Percentiles rank a stretch among this genome's conserved stretches.
Conservation (phyloP, 2,888 invertebrate species). For the Leptura quadrifasciata region DNA sequence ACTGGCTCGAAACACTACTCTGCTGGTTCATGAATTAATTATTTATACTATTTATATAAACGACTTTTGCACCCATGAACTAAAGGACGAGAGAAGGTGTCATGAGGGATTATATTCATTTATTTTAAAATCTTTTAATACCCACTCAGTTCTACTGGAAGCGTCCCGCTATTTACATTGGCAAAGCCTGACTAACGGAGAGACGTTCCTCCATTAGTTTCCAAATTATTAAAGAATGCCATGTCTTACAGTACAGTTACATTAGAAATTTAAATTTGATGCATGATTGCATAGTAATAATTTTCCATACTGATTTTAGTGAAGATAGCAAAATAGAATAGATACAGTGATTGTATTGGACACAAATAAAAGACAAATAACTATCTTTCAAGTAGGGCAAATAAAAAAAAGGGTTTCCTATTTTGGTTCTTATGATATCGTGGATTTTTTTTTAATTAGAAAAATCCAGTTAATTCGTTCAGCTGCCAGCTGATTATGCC, state of each 20-base stretch:
- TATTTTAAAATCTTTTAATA: conserved; percentile 40
- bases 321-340: too few relatives aligned
- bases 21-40: conserved; percentile 1
- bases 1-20: not conserved
- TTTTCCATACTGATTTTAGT: too few relatives aligned
- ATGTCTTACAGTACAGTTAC: not conserved
- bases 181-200: conserved; percentile 43
- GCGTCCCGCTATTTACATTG: conserved; percentile 33
- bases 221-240: conserved; percentile 42
- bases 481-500: too few relatives aligned
- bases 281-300: too few relatives aligned
- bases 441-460: too few relatives aligned
- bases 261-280: not conserved
- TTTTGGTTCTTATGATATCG: too few relatives aligned
- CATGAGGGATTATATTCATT: conserved; percentile 35
- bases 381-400: too few relatives aligned
- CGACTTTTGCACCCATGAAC: not conserved
- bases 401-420: too few relatives aligned
- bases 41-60: conserved; percentile 28
- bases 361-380: too few relatives aligned
- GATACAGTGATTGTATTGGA: too few relatives aligned
- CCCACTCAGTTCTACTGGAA: conserved; percentile 3
- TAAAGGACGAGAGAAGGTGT: conserved; percentile 8
- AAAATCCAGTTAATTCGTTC: too few relatives aligned
- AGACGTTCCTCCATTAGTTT: conserved; percentile 36